Percentiles rank a stretch among this genome's conserved stretches.
phyloP scores from a whole-genome alignment of 1,140 invertebrate species.

The Caligus rogercresseyi region DNA sequence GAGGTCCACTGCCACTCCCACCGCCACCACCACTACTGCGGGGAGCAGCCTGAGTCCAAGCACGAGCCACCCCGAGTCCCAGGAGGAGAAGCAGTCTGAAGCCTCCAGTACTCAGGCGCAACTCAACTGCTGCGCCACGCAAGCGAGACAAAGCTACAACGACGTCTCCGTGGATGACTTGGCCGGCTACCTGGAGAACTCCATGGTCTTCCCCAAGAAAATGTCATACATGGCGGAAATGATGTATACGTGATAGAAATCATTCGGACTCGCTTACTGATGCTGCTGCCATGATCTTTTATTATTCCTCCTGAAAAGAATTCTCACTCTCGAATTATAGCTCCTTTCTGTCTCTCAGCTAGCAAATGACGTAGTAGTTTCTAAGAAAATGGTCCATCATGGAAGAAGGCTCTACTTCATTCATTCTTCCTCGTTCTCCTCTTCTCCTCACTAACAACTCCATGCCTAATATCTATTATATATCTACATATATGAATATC shows the following conservation, averaged over 20 bases:
- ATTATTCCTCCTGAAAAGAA: background rate
- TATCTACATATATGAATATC: too few species aligned
- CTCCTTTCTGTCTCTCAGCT: too few species aligned
- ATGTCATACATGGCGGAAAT: slow-evolving; percentile 91
- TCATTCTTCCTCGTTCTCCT: too few species aligned
- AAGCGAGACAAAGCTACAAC: slow-evolving; percentile 30
- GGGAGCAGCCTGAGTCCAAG: too few species aligned
- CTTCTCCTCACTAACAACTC: too few species aligned
- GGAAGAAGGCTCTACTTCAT: too few species aligned
- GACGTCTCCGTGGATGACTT: slow-evolving; percentile 68
- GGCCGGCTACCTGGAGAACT: slow-evolving; percentile 76
- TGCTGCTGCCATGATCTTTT: background rate
- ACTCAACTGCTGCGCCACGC: background rate
- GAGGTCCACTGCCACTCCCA: too few species aligned
- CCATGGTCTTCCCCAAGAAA: slow-evolving; percentile 83
- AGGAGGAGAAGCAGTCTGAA: background rate
- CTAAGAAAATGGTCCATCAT: too few species aligned
- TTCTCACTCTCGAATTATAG: too few species aligned
- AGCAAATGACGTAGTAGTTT: too few species aligned
- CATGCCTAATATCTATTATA: too few species aligned
- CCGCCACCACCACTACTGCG: too few species aligned
- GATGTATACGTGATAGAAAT: slow-evolving; percentile 88
- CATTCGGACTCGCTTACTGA: background rate
- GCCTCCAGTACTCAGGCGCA: background rate
- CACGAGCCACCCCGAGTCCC: background rate